A percentile compares a stretch with the other conserved stretches of the same genome.
Conservation (phyloP, 2,797 vertebrate species). For the Pantherophis vulpinus region DNA sequence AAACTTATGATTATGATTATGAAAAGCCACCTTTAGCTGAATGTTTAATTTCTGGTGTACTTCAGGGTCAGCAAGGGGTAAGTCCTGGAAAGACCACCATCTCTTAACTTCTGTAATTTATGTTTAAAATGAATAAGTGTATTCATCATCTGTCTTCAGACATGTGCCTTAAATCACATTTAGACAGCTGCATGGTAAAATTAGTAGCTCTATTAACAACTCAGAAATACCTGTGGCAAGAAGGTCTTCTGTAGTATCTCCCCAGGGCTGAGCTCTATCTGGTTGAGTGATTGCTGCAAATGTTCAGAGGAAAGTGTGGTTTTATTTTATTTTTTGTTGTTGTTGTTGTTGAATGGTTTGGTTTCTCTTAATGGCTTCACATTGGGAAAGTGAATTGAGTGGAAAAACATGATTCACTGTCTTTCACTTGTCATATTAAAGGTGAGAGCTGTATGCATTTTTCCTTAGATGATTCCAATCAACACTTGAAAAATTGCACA, state of each 20-base stretch:
- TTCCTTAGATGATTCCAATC: not conserved
- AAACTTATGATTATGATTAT: no score
- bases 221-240: not conserved
- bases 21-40: not conserved
- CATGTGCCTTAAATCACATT: not conserved
- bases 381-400: not conserved
- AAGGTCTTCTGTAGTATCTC: not conserved
- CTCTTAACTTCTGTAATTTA: not conserved
- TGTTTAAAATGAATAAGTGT: not conserved
- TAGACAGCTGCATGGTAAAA: not conserved
- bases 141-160: not conserved
- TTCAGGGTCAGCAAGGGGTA: not conserved
- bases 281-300: not conserved
- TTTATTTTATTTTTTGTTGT: not conserved
- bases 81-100: not conserved
- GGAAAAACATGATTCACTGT: not conserved
- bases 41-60: not conserved
- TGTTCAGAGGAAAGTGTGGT: not conserved
- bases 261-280: not conserved
- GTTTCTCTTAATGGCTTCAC: not conserved
- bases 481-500: slow-evolving; percentile 9
- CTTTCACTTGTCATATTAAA: not conserved
- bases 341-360: no score
- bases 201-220: not conserved
- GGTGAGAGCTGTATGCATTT: not conserved